A percentile compares a stretch with the other conserved stretches of the same genome.
Conservation (phyloP, 2,113 vertebrate species). For the Saccopteryx bilineata region DNA sequence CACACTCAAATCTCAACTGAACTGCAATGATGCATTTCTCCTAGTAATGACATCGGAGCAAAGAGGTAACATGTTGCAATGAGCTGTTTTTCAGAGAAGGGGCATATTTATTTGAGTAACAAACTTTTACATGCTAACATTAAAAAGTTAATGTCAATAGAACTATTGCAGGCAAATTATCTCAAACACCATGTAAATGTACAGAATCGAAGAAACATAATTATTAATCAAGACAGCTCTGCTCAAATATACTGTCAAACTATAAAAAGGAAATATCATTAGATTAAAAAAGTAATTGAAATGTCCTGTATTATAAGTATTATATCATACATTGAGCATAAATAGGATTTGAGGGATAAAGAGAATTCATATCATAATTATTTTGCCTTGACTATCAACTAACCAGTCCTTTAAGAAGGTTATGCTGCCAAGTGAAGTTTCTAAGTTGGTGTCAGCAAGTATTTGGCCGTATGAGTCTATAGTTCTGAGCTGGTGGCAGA, state of each 20-base stretch:
- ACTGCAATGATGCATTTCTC: neutral
- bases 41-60: neutral
- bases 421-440: constrained; percentile 37
- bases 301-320: neutral
- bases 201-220: neutral
- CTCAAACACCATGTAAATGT: neutral
- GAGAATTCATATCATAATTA: constrained; percentile 53
- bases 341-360: neutral
- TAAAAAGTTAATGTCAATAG: constrained; percentile 12
- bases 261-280: neutral
- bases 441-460: constrained; percentile 61
- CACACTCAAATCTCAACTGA: neutral
- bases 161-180: neutral
- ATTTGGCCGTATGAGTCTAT: constrained; percentile 53
- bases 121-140: neutral
- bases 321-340: neutral
- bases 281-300: constrained; percentile 1
- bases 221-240: constrained; percentile 12
- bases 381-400: constrained; percentile 33
- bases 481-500: constrained; percentile 62
- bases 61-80: neutral
- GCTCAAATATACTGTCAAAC: constrained; percentile 31
- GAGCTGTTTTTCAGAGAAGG: constrained; percentile 32
- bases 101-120: constrained; percentile 33
- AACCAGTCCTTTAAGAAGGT: constrained; percentile 47